Percentiles rank a stretch among this genome's conserved stretches.
Conservation (phyloP, 2,113 vertebrate species). For the Nothobranchius furzeri region DNA sequence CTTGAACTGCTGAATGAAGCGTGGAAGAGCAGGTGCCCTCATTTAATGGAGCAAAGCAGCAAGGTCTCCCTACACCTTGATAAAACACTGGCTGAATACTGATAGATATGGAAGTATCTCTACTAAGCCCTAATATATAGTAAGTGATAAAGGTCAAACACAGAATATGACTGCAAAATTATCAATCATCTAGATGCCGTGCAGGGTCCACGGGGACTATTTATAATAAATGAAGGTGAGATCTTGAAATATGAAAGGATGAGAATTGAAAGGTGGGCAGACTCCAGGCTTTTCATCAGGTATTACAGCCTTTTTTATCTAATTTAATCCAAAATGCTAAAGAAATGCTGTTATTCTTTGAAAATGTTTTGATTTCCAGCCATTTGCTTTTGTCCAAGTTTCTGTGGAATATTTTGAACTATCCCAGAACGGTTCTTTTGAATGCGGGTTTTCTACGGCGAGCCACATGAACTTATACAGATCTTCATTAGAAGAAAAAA, state of each 20-base stretch:
- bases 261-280: conserved; percentile 4
- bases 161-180: conserved; percentile 20
- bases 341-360: no score
- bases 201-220: background rate
- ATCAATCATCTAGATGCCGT: conserved; percentile 42
- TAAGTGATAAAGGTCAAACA: conserved; percentile 38
- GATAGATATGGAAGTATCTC: conserved; percentile 23
- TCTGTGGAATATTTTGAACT: no score
- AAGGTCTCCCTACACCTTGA: conserved; percentile 28
- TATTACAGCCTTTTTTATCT: no score
- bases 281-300: background rate
- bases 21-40: conserved; percentile 23
- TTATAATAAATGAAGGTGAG: conserved; percentile 32
- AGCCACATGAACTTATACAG: no score
- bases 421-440: no score
- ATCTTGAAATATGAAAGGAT: conserved; percentile 6
- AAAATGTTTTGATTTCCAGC: no score
- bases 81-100: conserved; percentile 39
- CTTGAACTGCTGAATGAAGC: conserved; percentile 21
- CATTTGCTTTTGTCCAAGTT: no score
- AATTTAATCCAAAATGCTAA: no score
- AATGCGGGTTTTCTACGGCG: no score
- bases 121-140: conserved; percentile 15
- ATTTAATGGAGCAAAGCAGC: conserved; percentile 45
- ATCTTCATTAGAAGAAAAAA: no score